Percentiles rank a stretch among this genome's conserved stretches.
Conservation (phyloP, 2,888 invertebrate species). For the Tetramorium bicarinatum region DNA sequence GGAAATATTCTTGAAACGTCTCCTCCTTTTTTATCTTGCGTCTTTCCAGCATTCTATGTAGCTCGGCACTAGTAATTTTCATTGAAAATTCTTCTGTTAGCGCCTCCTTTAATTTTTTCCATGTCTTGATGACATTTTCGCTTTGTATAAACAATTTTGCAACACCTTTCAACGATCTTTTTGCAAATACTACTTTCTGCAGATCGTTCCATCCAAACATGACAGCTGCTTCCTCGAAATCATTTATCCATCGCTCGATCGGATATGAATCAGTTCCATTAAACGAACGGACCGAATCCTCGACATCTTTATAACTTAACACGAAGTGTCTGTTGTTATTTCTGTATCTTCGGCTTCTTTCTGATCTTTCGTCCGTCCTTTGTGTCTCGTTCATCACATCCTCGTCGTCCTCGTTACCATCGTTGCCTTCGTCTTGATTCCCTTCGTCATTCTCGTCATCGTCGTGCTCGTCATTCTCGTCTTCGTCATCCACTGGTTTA, state of each 20-base stretch:
- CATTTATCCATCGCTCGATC: neutral
- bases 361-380: neutral
- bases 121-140: neutral
- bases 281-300: neutral
- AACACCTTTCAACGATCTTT: neutral
- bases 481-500: too few species aligned
- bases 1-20: constrained; percentile 55
- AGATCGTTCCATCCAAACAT: neutral
- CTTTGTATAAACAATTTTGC: neutral
- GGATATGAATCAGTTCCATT: neutral
- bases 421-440: too few species aligned
- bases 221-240: neutral
- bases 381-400: too few species aligned
- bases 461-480: too few species aligned
- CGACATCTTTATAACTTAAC: neutral
- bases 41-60: constrained; percentile 46
- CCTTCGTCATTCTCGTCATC: too few species aligned
- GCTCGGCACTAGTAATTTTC: constrained; percentile 45
- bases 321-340: neutral
- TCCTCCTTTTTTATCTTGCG: constrained; percentile 48
- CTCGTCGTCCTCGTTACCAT: too few species aligned
- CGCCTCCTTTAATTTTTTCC: neutral
- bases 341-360: neutral
- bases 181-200: neutral
- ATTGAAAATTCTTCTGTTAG: constrained; percentile 40